Percentiles rank a stretch among this genome's conserved stretches.
Conservation (phyloP, 1,140 invertebrate species). For the Drosophila tropicalis region DNA sequence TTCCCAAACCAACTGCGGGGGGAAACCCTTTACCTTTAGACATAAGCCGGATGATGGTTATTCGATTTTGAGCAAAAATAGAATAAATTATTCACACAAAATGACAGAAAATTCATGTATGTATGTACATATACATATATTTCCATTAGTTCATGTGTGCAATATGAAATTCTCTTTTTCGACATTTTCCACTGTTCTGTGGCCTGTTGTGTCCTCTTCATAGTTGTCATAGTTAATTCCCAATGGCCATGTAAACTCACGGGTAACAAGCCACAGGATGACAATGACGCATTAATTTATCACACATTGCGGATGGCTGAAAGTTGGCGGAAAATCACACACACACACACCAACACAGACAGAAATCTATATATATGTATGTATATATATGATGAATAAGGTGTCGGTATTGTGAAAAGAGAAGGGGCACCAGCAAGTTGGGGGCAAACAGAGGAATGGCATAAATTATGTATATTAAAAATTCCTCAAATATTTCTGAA, state of each 20-base stretch:
- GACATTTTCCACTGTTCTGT: constrained; percentile 2
- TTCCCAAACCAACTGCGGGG: not conserved
- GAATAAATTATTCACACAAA: not conserved
- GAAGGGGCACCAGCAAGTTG: not conserved
- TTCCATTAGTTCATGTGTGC: constrained; percentile 1
- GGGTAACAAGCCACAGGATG: constrained; percentile 39
- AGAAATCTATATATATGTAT: not conserved
- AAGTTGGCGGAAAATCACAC: not conserved
- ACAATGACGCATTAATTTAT: constrained; percentile 51
- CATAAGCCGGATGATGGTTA: not conserved
- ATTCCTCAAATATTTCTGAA: constrained; percentile 65
- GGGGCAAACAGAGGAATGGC: constrained; percentile 14
- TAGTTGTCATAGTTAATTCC: constrained; percentile 27
- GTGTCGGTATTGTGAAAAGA: not conserved
- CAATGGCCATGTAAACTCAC: constrained; percentile 26
- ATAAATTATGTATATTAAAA: constrained; percentile 79
- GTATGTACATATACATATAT: too few species aligned
- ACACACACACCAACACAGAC: not conserved
- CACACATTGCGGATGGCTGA: constrained; percentile 9
- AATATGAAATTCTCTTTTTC: not conserved
- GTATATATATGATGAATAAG: not conserved
- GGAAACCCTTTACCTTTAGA: not conserved
- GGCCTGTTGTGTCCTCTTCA: not conserved
- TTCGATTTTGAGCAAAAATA: not conserved
- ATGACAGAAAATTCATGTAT: too few species aligned